phyloP scores from a whole-genome alignment of 1,140 invertebrate species.

The Panagrolaimus sp. region DNA sequence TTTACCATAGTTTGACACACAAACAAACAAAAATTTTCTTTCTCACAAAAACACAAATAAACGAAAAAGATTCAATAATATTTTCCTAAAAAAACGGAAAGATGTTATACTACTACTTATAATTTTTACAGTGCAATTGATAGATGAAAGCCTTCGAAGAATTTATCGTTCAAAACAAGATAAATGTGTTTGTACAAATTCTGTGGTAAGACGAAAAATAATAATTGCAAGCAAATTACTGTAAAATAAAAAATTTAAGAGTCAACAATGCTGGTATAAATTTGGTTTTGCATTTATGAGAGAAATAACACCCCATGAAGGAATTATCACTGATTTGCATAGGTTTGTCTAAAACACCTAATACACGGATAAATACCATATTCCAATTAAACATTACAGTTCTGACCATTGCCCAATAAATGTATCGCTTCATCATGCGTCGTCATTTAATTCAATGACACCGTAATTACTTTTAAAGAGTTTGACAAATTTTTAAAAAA shows the following conservation, averaged over 20 bases:
- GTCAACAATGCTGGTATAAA: conserved; percentile 26
- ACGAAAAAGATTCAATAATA: background rate
- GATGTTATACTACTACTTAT: too few species aligned
- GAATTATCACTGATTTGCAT: background rate
- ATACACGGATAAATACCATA: conserved; percentile 7
- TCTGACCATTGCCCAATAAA: background rate
- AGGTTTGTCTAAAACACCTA: conserved; percentile 2
- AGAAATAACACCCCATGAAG: conserved; percentile 16
- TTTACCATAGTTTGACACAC: background rate
- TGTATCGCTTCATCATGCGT: background rate
- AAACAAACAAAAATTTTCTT: background rate
- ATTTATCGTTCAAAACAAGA: background rate
- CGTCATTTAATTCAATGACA: background rate
- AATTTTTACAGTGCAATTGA: conserved; percentile 8
- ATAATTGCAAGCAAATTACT: background rate
- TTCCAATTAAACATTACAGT: conserved; percentile 11
- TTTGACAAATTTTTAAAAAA: background rate
- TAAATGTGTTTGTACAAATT: background rate
- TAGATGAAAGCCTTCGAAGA: conserved; percentile 8
- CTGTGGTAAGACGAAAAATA: background rate
- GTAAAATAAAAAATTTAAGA: background rate
- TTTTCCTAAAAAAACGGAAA: background rate
- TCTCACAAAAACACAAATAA: background rate
- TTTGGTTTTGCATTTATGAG: conserved; percentile 38
- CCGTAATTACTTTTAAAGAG: background rate